Evolutionary conservation across 2,888 invertebrate species (phyloP).

Genomic region (Celastrina argiolus): DNA sequence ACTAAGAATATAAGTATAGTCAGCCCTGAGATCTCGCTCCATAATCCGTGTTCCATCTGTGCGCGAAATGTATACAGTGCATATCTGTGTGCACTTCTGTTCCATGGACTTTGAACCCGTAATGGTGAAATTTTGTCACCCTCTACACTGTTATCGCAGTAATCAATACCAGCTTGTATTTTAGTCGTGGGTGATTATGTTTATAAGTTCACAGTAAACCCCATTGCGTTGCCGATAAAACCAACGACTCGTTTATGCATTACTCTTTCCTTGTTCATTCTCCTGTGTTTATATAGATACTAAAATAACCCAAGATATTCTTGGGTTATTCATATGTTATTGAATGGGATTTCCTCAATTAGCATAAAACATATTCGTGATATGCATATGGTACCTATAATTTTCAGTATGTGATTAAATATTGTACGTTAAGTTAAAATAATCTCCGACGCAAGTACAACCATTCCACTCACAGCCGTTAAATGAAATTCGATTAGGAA

Average conservation of each 20-base stretch:
- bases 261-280: not conserved
- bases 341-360: conserved; percentile 7
- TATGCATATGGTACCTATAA: not conserved
- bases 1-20: too few species aligned
- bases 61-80: conserved; percentile 56
- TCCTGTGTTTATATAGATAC: not conserved
- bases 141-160: conserved; percentile 49
- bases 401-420: not conserved
- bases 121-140: conserved; percentile 60
- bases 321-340: not conserved
- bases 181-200: conserved; percentile 19
- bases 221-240: not conserved
- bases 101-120: conserved; percentile 72
- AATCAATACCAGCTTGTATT: conserved; percentile 50
- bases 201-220: conserved; percentile 4
- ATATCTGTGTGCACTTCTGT: conserved; percentile 52
- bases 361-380: not conserved
- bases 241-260: not conserved
- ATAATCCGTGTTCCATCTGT: conserved; percentile 55
- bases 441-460: conserved; percentile 40
- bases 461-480: conserved; percentile 52
- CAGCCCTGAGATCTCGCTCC: too few species aligned
- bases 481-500: conserved; percentile 33
- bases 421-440: not conserved
- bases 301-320: not conserved